Evolutionary conservation across 2,113 vertebrate species (phyloP).

Genomic region (Stegastes partitus): DNA sequence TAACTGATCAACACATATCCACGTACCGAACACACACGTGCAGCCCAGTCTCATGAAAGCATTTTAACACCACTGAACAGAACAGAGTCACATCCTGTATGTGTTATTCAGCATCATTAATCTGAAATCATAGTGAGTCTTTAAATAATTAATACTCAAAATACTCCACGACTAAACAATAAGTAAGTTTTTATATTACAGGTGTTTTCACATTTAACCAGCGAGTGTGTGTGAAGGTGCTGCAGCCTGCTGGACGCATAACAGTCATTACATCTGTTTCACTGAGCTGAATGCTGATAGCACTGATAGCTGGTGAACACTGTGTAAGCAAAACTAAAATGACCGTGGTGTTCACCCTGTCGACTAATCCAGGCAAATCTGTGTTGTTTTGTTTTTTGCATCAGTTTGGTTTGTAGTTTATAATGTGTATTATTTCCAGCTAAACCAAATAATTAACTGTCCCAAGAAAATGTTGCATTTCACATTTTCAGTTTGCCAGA

Average conservation of each 20-base stretch:
- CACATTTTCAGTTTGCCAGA: background rate
- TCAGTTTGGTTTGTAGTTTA: background rate
- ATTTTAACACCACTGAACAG: too few species aligned
- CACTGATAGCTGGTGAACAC: background rate
- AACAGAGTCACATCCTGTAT: too few species aligned
- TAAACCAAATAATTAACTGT: too few species aligned
- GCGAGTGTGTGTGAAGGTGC: slow-evolving; percentile 1
- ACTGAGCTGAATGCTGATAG: background rate
- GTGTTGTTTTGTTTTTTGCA: background rate
- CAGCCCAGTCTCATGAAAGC: background rate
- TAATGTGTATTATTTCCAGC: background rate
- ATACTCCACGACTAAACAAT: too few species aligned
- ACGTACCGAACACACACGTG: background rate
- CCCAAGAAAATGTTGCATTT: background rate
- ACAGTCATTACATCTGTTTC: background rate
- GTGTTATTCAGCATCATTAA: too few species aligned
- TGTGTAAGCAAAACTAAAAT: background rate
- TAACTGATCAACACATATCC: background rate
- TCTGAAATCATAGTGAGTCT: background rate
- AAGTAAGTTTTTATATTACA: background rate
- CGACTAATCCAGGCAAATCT: fast-evolving
- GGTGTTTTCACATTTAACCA: too few species aligned
- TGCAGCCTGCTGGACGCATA: slow-evolving; percentile 37
- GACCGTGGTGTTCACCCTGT: background rate
- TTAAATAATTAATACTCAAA: background rate